A percentile compares a stretch with the other conserved stretches of the same genome.
phyloP scores from a whole-genome alignment of 2,888 invertebrate genomes.

The Drosophila pseudotakahashii region DNA sequence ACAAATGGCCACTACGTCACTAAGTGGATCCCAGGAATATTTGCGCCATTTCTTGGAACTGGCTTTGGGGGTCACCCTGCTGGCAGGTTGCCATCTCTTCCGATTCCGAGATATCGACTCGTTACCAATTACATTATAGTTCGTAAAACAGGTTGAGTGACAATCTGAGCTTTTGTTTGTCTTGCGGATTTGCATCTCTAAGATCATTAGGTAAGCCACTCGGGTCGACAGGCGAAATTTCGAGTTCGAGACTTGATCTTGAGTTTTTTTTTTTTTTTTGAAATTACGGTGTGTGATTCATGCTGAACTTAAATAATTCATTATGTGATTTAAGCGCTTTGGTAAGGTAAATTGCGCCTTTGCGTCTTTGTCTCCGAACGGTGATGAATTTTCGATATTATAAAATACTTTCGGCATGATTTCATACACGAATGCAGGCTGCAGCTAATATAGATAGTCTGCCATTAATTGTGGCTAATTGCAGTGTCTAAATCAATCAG shows the following conservation, averaged over 20 bases:
- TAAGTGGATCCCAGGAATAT: slow-evolving; percentile 56
- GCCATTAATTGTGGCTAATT: slow-evolving; percentile 46
- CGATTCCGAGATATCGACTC: slow-evolving; percentile 4
- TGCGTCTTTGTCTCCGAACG: slow-evolving; percentile 34
- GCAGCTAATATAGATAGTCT: slow-evolving; percentile 20
- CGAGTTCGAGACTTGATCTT: slow-evolving; percentile 57
- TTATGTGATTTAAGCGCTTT: slow-evolving; percentile 65
- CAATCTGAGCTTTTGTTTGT: slow-evolving; percentile 55
- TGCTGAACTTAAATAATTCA: slow-evolving; percentile 65
- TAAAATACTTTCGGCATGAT: slow-evolving; percentile 66
- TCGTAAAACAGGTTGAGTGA: slow-evolving; percentile 64
- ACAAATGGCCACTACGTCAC: slow-evolving; percentile 45
- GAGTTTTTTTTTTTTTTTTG: slow-evolving; percentile 13
- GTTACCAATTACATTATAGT: slow-evolving; percentile 8
- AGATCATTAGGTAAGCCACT: slow-evolving; percentile 55
- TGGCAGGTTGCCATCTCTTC: slow-evolving; percentile 28
- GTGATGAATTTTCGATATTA: slow-evolving; percentile 55
- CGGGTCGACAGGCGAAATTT: slow-evolving; percentile 27
- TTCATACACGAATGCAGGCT: slow-evolving; percentile 46
- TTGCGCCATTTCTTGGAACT: slow-evolving; percentile 64
- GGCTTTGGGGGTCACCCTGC: slow-evolving; percentile 51
- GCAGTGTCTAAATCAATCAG: slow-evolving; percentile 42
- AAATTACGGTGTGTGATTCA: slow-evolving; percentile 53
- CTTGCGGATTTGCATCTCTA: slow-evolving; percentile 67
- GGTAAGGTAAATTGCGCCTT: slow-evolving; percentile 38